Conservation (phyloP, 1,140 invertebrate species). For the Pectinophora gossypiella region DNA sequence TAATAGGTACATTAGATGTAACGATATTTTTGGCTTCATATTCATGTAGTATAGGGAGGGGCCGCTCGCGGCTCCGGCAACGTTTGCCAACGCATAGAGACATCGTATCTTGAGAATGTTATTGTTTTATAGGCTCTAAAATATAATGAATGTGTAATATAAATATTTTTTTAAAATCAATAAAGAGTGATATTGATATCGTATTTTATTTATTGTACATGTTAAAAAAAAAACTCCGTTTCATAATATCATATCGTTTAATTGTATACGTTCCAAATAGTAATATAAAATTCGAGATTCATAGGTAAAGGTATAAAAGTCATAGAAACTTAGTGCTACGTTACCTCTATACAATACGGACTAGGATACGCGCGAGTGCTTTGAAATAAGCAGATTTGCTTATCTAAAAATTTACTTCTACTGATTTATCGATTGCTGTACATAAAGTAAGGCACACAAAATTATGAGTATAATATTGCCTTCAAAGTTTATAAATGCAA, state of each 20-base stretch:
- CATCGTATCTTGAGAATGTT: constrained; percentile 49
- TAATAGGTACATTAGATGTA: constrained; percentile 44
- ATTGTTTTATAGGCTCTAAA: constrained; percentile 60
- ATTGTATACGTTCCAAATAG: constrained; percentile 28
- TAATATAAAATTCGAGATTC: constrained; percentile 38
- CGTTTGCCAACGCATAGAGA: constrained; percentile 23
- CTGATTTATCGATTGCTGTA: too few species aligned
- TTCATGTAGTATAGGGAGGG: constrained; percentile 32
- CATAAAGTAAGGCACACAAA: too few species aligned
- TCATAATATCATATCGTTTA: constrained; percentile 10
- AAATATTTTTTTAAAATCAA: constrained; percentile 73
- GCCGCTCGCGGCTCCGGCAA: constrained; percentile 9
- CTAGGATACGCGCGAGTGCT: neutral
- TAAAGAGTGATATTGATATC: constrained; percentile 70
- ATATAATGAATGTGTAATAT: constrained; percentile 66
- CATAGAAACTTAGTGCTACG: neutral
- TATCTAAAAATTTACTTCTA: too few species aligned
- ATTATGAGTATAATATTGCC: too few species aligned
- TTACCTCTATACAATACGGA: neutral
- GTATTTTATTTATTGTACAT: constrained; percentile 27
- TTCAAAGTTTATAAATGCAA: too few species aligned
- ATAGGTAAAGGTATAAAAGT: constrained; percentile 5
- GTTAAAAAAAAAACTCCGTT: constrained; percentile 5
- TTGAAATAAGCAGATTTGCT: too few species aligned
- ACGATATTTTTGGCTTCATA: constrained; percentile 56